Evolutionary conservation across 2,888 invertebrate species (phyloP).

Genomic region (Slavum lentiscoides): DNA sequence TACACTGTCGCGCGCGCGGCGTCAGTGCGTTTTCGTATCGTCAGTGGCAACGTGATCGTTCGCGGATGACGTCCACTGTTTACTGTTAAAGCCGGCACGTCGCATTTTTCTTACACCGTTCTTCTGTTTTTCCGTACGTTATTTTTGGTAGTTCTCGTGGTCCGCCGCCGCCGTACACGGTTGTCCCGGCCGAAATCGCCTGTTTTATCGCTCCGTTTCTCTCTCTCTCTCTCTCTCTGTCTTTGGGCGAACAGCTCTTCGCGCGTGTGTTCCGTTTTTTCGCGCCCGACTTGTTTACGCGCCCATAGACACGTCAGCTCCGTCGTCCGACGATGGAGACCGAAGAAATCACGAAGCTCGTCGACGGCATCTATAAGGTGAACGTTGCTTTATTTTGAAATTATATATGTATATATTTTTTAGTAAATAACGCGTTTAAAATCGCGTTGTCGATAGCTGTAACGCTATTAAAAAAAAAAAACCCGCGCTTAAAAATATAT

Average conservation of each 20-base stretch:
- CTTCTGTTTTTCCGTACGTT: too few relatives aligned
- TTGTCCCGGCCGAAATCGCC: too few relatives aligned
- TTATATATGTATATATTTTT: neutral
- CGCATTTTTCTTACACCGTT: too few relatives aligned
- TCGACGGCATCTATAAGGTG: constrained; percentile 89
- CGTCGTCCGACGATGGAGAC: constrained; percentile 69
- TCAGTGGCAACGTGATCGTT: constrained; percentile 52
- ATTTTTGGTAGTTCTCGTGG: too few relatives aligned
- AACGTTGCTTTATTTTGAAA: constrained; percentile 58
- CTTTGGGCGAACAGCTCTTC: neutral
- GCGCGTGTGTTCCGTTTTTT: neutral
- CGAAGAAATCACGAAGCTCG: constrained; percentile 86
- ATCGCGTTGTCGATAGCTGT: too few relatives aligned
- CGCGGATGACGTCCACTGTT: constrained; percentile 23
- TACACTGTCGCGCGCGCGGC: neutral
- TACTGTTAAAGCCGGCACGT: neutral
- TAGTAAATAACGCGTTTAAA: too few relatives aligned
- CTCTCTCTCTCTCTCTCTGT: too few relatives aligned
- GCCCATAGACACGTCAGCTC: too few relatives aligned
- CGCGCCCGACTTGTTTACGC: neutral
- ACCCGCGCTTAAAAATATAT: too few relatives aligned
- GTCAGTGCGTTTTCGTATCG: neutral
- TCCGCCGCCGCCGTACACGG: neutral
- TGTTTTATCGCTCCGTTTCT: too few relatives aligned
- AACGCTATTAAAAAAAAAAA: too few relatives aligned